phyloP scores from a whole-genome alignment of 2,113 vertebrate genomes.

The Pluvialis apricaria region DNA sequence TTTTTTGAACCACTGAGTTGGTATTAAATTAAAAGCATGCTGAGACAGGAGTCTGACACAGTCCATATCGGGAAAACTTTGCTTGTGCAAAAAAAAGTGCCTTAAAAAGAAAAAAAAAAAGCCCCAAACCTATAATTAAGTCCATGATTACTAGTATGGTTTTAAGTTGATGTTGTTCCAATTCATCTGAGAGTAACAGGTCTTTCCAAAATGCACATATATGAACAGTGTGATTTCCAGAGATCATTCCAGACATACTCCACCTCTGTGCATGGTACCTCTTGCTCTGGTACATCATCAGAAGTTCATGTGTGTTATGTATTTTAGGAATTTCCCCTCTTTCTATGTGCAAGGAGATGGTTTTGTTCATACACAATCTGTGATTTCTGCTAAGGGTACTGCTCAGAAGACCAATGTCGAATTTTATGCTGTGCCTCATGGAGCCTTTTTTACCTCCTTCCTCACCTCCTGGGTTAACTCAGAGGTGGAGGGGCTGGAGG shows the following conservation, averaged over 20 bases:
- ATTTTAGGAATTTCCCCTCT: background rate
- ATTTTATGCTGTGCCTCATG: background rate
- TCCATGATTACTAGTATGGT: background rate
- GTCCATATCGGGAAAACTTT: background rate
- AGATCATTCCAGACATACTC: background rate
- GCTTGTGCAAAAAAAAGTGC: background rate
- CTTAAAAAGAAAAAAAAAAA: background rate
- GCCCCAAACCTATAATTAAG: background rate
- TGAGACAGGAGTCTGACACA: background rate
- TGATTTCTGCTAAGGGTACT: background rate
- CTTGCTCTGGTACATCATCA: background rate
- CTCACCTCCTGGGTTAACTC: background rate
- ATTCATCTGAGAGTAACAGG: background rate
- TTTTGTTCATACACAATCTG: background rate
- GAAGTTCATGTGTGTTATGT: accelerated
- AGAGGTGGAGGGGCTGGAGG: background rate
- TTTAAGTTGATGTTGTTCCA: background rate
- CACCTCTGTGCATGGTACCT: accelerated
- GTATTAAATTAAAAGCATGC: background rate
- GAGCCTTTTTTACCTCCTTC: background rate
- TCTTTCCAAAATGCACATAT: background rate
- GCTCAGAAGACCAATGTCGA: background rate
- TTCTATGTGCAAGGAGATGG: background rate
- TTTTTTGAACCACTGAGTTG: background rate
- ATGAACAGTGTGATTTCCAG: background rate